Conservation (phyloP, 2,113 vertebrate genomes). For the Columbina picui region DNA sequence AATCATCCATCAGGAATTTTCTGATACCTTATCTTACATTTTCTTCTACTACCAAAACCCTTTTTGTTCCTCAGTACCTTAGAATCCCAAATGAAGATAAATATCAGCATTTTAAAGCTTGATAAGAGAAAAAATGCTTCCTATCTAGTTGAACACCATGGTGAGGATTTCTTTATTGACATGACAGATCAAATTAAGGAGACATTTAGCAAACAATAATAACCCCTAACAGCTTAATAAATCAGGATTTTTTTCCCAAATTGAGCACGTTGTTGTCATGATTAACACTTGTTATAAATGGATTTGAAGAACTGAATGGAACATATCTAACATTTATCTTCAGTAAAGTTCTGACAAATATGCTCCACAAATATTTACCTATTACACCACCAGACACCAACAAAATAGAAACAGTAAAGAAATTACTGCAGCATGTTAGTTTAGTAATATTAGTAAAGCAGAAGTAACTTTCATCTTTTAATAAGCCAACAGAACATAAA, state of each 20-base stretch:
- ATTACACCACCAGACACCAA: background rate
- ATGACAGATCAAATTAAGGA: background rate
- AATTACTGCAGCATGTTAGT: background rate
- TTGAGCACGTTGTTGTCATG: background rate
- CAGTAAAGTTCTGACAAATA: background rate
- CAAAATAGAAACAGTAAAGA: background rate
- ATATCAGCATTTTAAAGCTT: background rate
- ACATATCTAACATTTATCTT: background rate
- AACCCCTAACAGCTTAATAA: background rate
- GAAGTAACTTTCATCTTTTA: slow-evolving; percentile 18
- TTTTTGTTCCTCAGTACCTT: background rate
- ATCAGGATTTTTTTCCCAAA: background rate
- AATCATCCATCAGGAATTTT: background rate
- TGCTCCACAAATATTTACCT: background rate
- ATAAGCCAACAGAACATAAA: slow-evolving; percentile 23
- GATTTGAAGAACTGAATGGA: background rate
- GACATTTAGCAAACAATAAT: background rate
- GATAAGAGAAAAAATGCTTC: background rate
- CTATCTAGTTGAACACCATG: background rate
- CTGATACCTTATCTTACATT: background rate
- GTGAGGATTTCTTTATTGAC: background rate
- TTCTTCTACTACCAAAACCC: background rate
- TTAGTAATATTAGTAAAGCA: slow-evolving; percentile 53
- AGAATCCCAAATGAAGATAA: background rate
- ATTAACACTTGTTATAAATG: background rate